Evolutionary conservation across 92 coral and sea anemone genomes (phyloP).

Genomic region (Anthopleura xanthogrammica): DNA sequence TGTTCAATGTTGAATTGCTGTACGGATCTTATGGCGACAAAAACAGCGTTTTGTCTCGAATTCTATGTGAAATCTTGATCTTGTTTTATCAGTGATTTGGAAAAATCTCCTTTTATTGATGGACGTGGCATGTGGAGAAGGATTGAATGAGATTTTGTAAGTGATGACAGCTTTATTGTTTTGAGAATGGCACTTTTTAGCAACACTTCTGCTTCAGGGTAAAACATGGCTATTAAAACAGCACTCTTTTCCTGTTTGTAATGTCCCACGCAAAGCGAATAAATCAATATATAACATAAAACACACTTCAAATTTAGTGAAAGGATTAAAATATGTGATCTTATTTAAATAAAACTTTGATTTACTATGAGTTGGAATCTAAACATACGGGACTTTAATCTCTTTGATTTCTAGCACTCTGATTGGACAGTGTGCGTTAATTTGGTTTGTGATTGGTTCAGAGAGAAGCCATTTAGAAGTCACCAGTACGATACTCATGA

Average conservation of each 20-base stretch:
- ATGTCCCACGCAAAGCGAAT: not conserved
- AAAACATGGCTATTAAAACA: not conserved
- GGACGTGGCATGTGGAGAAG: not conserved
- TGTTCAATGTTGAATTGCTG: no score
- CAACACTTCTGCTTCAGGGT: not conserved
- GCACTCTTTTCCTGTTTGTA: not conserved
- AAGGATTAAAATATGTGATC: not conserved
- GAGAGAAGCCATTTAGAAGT: not conserved
- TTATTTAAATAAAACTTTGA: not conserved
- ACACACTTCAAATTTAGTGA: not conserved
- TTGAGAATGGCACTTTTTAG: not conserved
- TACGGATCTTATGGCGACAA: no score
- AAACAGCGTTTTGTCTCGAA: no score
- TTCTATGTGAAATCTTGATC: no score
- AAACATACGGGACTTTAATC: no score
- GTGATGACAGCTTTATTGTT: not conserved
- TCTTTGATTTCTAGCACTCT: not conserved
- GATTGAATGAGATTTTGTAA: not conserved
- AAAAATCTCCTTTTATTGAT: not conserved
- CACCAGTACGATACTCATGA: not conserved
- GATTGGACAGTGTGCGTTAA: not conserved
- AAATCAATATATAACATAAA: not conserved
- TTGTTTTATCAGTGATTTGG: not conserved
- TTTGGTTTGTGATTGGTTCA: not conserved
- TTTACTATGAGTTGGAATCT: not conserved